Evolutionary conservation across 2,888 invertebrate species (phyloP).

Genomic region (Eledone cirrhosa): DNA sequence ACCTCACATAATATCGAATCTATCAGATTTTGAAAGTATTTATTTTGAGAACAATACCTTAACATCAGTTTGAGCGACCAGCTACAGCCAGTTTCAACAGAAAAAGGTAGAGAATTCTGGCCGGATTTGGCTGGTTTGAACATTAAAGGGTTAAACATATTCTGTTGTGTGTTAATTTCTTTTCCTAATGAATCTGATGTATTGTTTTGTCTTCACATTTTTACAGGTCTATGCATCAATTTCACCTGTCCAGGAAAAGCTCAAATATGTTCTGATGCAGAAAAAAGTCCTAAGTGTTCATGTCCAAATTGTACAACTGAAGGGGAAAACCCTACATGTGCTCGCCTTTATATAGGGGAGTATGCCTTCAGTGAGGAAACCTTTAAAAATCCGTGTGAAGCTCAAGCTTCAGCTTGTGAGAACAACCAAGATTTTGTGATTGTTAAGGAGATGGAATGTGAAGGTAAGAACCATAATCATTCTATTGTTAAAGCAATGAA

Average conservation of each 20-base stretch:
- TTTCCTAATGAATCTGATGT: too few relatives aligned
- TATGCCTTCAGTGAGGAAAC: conserved; percentile 23
- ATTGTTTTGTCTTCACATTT: neutral
- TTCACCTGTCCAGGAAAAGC: conserved; percentile 32
- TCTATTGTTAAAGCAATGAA: too few relatives aligned
- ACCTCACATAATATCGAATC: too few relatives aligned
- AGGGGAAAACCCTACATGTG: conserved; percentile 42
- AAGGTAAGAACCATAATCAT: conserved; percentile 35
- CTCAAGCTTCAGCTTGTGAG: conserved; percentile 37
- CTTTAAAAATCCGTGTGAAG: conserved; percentile 41
- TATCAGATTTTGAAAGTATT: too few relatives aligned
- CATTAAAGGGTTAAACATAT: too few relatives aligned
- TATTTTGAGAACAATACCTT: too few relatives aligned
- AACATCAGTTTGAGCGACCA: too few relatives aligned
- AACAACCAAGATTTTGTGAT: conserved; percentile 35
- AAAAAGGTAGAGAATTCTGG: too few relatives aligned
- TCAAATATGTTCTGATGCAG: conserved; percentile 38
- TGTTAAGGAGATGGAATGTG: conserved; percentile 40
- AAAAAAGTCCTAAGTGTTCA: conserved; percentile 35
- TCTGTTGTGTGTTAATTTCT: too few relatives aligned
- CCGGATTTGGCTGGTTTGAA: too few relatives aligned
- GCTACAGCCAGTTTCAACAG: too few relatives aligned
- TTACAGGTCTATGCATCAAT: conserved; percentile 39
- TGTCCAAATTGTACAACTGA: conserved; percentile 42
- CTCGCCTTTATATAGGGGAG: conserved; percentile 28